These are phyloP conservation scores for Drosophila burlai DNA, from an alignment of 1,140 invertebrate species.

Conservation along the genomic window DNA sequence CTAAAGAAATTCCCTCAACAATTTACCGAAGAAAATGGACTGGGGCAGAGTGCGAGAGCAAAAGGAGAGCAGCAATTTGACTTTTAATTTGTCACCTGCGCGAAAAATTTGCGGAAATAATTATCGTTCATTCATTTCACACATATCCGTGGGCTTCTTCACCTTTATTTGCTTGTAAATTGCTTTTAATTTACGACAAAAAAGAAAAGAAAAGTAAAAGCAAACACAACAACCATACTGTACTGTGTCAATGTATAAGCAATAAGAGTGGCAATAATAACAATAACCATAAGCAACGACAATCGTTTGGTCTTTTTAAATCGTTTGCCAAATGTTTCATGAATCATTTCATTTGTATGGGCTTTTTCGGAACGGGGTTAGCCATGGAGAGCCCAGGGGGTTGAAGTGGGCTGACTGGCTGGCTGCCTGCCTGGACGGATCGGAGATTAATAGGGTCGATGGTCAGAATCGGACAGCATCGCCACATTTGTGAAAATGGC, in stretches of 20 bases:
- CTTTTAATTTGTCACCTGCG: slow-evolving; percentile 51
- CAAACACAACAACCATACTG: slow-evolving; percentile 19
- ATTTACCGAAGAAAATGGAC: neutral
- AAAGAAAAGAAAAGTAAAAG: neutral
- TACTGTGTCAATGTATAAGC: slow-evolving; percentile 22
- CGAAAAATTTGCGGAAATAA: slow-evolving; percentile 53
- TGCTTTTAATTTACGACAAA: slow-evolving; percentile 48
- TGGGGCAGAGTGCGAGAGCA: neutral
- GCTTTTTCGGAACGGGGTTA: slow-evolving; percentile 18
- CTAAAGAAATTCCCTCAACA: slow-evolving; percentile 19
- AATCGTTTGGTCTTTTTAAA: slow-evolving; percentile 45
- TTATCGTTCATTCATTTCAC: slow-evolving; percentile 47
- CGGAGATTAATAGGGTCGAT: slow-evolving; percentile 47
- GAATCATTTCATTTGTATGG: slow-evolving; percentile 54
- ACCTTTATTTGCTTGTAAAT: slow-evolving; percentile 51
- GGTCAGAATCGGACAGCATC: slow-evolving; percentile 32
- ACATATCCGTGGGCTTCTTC: slow-evolving; percentile 40
- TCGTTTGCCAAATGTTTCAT: slow-evolving; percentile 50
- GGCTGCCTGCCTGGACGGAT: slow-evolving; percentile 3
- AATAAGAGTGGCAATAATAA: slow-evolving; percentile 34
- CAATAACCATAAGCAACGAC: slow-evolving; percentile 32
- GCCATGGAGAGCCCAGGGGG: neutral
- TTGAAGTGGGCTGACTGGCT: slow-evolving; percentile 1
- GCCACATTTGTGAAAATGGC: slow-evolving; percentile 38
- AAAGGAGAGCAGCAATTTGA: slow-evolving; percentile 9